A percentile compares a stretch with the other conserved stretches of the same genome.
Conservation (phyloP, 2,113 vertebrate genomes). For the Cebus imitator region DNA sequence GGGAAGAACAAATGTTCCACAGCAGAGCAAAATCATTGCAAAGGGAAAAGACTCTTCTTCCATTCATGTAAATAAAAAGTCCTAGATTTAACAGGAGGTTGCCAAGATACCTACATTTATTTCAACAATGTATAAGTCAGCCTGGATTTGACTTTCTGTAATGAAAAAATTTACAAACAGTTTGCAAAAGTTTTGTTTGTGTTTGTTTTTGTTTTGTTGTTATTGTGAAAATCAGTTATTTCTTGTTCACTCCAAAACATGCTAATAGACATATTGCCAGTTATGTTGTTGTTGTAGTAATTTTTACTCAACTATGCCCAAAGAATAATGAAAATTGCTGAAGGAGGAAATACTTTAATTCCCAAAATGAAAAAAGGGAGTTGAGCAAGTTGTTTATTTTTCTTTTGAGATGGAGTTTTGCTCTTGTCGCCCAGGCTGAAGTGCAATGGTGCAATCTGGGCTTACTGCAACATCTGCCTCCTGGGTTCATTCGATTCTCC, state of each 20-base stretch:
- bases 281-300: neutral
- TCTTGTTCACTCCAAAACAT: neutral
- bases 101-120: slow-evolving; percentile 2
- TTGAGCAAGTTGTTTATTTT: neutral
- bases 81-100: slow-evolving; percentile 12
- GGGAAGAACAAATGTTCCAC: slow-evolving; percentile 28
- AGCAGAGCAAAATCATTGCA: neutral
- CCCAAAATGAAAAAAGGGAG: neutral
- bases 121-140: neutral
- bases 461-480: no score
- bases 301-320: neutral
- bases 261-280: neutral
- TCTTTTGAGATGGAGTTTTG: no score
- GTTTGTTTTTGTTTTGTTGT: neutral
- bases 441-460: no score
- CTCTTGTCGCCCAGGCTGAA: no score
- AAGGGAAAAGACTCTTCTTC: neutral
- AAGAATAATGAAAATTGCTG: neutral
- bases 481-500: no score
- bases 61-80: slow-evolving; percentile 27
- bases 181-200: neutral
- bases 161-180: neutral
- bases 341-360: neutral
- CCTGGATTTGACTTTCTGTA: neutral
- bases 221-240: neutral